A percentile compares a stretch with the other conserved stretches of the same genome.
Evolutionary conservation across 2,888 invertebrate genomes (phyloP).

Genomic region (Drosophila meridiana): DNA sequence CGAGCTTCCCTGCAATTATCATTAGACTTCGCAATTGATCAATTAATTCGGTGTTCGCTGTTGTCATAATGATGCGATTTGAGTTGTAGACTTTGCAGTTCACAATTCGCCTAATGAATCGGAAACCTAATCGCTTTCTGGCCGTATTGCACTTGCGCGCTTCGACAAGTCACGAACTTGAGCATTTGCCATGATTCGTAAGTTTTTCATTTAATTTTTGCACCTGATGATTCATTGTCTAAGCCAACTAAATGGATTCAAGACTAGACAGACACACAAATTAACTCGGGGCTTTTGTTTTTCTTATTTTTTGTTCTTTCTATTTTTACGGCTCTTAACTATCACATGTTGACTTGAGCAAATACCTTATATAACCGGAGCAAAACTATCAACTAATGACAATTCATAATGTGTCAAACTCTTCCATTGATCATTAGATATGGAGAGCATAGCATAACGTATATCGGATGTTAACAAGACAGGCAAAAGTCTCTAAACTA

Average conservation of each 20-base stretch:
- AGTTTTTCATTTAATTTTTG: conserved; percentile 27
- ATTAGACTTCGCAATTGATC: conserved; percentile 64
- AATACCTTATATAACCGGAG: conserved; percentile 10
- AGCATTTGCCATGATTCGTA: conserved; percentile 37
- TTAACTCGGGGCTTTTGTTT: conserved; percentile 10
- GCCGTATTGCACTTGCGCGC: conserved; percentile 54
- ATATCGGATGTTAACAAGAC: background rate
- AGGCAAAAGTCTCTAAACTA: background rate
- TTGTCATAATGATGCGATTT: conserved; percentile 47
- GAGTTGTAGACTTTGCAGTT: conserved; percentile 20
- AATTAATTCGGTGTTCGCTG: conserved; percentile 57
- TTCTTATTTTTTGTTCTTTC: background rate
- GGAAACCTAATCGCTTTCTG: conserved; percentile 56
- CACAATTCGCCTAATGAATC: conserved; percentile 46
- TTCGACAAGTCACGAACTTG: conserved; percentile 62
- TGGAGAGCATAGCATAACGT: background rate
- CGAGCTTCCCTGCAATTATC: conserved; percentile 56
- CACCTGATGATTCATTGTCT: conserved; percentile 28
- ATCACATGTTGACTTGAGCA: background rate
- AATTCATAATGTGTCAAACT: conserved; percentile 6
- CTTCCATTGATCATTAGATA: background rate
- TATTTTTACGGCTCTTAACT: conserved; percentile 5
- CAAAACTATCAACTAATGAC: conserved; percentile 28
- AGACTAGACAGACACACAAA: conserved; percentile 18
- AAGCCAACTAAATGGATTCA: conserved; percentile 30